phyloP scores from a whole-genome alignment of 2,113 vertebrate genomes.

The Pangasianodon hypophthalmus region DNA sequence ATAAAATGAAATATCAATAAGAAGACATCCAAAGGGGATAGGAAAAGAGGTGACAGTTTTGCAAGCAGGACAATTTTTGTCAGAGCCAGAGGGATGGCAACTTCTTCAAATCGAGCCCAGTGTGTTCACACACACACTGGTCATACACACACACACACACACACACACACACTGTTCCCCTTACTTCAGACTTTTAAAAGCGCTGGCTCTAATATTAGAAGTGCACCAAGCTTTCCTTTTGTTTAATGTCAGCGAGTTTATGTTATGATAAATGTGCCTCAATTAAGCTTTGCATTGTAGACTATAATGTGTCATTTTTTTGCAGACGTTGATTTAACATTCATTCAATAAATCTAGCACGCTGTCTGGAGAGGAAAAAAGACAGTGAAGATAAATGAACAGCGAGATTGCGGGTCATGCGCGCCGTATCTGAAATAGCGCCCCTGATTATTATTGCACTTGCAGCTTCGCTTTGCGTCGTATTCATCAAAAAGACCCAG shows the following conservation, averaged over 20 bases:
- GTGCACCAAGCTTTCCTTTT: constrained; percentile 18
- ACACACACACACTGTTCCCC: not conserved
- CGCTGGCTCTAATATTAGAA: constrained; percentile 23
- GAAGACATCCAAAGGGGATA: not conserved
- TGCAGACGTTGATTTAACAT: constrained; percentile 29
- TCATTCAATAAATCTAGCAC: constrained; percentile 35
- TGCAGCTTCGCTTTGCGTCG: not conserved
- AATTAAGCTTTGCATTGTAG: constrained; percentile 26
- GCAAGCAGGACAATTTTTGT: not conserved
- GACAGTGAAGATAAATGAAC: constrained; percentile 30
- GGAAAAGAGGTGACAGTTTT: not conserved
- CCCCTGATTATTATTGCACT: constrained; percentile 37
- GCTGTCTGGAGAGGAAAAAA: not conserved
- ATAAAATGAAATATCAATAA: not conserved
- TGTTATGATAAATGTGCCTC: constrained; percentile 40
- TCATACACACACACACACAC: not conserved
- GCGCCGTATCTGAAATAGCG: constrained; percentile 21
- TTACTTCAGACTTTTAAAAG: constrained; percentile 16
- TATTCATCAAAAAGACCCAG: constrained; percentile 47
- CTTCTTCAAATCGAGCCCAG: not conserved
- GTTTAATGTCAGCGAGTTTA: constrained; percentile 31
- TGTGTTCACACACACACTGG: not conserved
- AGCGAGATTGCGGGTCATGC: constrained; percentile 31
- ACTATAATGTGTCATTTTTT: constrained; percentile 34
- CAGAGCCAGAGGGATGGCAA: not conserved